phyloP scores from a whole-genome alignment of 2,113 vertebrate genomes.

The Thoracochromis brauschi region DNA sequence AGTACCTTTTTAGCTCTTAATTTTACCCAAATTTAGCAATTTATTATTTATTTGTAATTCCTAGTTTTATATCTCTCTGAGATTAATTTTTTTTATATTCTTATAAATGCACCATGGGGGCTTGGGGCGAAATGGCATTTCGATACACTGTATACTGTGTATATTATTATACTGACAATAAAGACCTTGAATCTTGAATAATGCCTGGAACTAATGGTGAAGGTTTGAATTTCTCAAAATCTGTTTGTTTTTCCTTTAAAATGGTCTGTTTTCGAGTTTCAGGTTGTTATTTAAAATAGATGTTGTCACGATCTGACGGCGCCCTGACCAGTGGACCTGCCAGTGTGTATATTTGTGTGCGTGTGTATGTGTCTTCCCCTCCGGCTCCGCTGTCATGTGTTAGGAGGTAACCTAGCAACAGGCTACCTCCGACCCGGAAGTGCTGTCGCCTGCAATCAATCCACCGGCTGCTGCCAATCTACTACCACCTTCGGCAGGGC shows the following conservation, averaged over 20 bases:
- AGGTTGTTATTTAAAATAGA: not conserved
- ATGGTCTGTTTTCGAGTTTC: not conserved
- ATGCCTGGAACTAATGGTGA: not conserved
- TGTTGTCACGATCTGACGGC: too few species aligned
- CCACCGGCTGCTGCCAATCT: too few species aligned
- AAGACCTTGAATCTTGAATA: not conserved
- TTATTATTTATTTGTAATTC: not conserved
- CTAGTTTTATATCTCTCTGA: not conserved
- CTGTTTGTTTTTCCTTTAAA: not conserved
- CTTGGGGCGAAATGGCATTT: not conserved
- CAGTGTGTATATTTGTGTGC: too few species aligned
- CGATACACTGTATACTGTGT: not conserved
- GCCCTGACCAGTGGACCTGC: too few species aligned
- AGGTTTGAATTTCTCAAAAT: not conserved
- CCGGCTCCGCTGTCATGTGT: too few species aligned
- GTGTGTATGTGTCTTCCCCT: too few species aligned
- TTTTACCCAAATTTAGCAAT: not conserved
- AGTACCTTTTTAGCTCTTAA: not conserved
- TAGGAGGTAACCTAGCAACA: too few species aligned
- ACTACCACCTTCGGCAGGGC: too few species aligned
- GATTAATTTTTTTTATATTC: not conserved
- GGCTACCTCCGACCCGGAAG: too few species aligned
- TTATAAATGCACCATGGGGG: not conserved
- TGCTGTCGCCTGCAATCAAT: too few species aligned
- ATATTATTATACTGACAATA: not conserved